A percentile compares a stretch with the other conserved stretches of the same genome.
Conservation (phyloP, 2,113 vertebrate species). For the Vidua chalybeata region DNA sequence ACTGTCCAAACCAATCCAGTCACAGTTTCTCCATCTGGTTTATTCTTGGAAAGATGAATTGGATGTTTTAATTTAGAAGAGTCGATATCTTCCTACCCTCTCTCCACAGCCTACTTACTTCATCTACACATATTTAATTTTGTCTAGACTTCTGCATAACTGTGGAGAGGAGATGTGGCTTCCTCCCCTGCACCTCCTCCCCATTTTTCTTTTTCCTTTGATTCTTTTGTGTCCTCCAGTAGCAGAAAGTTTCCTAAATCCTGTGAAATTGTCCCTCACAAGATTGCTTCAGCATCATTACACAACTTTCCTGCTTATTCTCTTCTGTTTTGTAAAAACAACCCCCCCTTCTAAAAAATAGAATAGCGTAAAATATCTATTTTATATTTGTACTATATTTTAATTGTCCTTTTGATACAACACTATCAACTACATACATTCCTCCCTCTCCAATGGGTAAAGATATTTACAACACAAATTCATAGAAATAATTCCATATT, state of each 20-base stretch:
- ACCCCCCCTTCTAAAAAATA: accelerated
- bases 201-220: not conserved
- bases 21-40: slow-evolving; percentile 28
- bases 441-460: not conserved
- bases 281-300: accelerated
- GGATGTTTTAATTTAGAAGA: slow-evolving; percentile 1
- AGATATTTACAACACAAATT: not conserved
- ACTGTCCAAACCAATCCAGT: not conserved
- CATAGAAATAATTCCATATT: not conserved
- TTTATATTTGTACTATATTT: not conserved
- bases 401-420: not conserved
- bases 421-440: not conserved
- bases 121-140: not conserved
- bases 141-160: not conserved
- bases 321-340: not conserved
- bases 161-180: not conserved
- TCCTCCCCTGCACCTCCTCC: accelerated
- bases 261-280: not conserved
- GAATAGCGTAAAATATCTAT: not conserved
- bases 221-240: not conserved
- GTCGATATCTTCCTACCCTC: not conserved
- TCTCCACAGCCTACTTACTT: not conserved
- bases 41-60: slow-evolving; percentile 27
- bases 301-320: not conserved
- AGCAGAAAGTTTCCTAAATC: not conserved